phyloP scores from a whole-genome alignment of 2,797 vertebrate species.

The Lepus oiostolus region DNA sequence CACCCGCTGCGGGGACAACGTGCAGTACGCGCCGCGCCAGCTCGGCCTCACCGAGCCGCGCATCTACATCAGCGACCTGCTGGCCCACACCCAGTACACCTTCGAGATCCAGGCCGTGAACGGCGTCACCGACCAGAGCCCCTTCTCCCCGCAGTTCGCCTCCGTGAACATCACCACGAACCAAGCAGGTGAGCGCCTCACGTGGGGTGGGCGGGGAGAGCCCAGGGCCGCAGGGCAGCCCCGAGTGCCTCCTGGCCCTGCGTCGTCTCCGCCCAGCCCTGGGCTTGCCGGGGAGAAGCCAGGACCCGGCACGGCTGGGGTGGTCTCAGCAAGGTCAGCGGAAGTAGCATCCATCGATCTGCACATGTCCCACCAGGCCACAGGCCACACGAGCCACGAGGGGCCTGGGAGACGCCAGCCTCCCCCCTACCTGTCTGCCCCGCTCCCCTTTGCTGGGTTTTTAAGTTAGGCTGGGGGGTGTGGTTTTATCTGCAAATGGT shows the following conservation, averaged over 20 bases:
- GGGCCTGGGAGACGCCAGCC: no score
- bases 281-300: fast-evolving
- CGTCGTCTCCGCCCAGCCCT: fast-evolving
- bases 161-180: constrained; percentile 99
- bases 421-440: no score
- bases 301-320: neutral
- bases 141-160: constrained; percentile 93
- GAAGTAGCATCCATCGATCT: neutral
- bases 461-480: neutral
- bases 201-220: neutral
- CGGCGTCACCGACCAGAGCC: constrained; percentile 96
- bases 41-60: constrained; percentile 93
- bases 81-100: constrained; percentile 97
- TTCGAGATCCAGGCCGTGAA: constrained; percentile 98
- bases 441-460: no score
- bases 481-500: neutral
- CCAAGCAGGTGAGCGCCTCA: constrained; percentile 94
- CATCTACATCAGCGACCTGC: constrained; percentile 95
- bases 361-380: no score
- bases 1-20: constrained; percentile 96
- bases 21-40: constrained; percentile 95
- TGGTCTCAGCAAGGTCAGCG: neutral
- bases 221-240: neutral
- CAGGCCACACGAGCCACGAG: no score
- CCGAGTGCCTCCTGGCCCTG: no score